These are phyloP conservation scores for Luscinia luscinia DNA, from an alignment of 2,797 vertebrate genomes.

Conservation along the genomic window DNA sequence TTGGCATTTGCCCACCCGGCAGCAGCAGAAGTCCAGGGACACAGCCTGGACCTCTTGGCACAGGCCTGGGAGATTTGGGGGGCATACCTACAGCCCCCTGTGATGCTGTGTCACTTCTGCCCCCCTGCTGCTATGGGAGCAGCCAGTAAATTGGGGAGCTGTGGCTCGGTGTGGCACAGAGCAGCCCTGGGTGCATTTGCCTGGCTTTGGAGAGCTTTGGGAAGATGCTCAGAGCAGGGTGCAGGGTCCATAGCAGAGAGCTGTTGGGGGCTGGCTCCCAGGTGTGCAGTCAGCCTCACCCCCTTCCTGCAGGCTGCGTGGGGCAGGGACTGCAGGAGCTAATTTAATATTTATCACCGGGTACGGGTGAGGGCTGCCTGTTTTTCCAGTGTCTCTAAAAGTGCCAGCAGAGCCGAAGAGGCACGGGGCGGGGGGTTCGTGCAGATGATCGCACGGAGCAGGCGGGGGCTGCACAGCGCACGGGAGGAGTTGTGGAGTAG, in stretches of 20 bases:
- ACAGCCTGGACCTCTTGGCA: not conserved
- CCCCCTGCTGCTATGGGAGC: accelerated
- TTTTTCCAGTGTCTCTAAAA: not conserved
- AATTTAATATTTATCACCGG: not conserved
- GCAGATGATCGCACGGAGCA: not conserved
- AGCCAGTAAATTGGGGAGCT: not conserved
- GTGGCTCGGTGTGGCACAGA: not conserved
- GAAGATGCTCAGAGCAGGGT: not conserved
- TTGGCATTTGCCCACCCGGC: not conserved
- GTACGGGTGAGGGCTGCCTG: not conserved
- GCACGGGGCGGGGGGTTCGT: accelerated
- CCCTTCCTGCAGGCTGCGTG: not conserved
- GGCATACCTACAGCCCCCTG: accelerated
- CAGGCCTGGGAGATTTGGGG: not conserved
- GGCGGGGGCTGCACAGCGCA: not conserved
- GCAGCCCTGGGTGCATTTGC: not conserved
- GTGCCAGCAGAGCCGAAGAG: not conserved
- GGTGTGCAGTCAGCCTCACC: accelerated
- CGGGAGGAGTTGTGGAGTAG: not conserved
- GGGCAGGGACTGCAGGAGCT: not conserved
- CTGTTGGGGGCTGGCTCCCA: not conserved
- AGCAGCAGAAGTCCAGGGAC: not conserved
- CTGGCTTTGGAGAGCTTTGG: not conserved
- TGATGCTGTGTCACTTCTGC: not conserved
- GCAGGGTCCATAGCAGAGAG: not conserved